Conservation (phyloP, 1,140 invertebrate genomes). For the Pogonomyrmex californicus region DNA sequence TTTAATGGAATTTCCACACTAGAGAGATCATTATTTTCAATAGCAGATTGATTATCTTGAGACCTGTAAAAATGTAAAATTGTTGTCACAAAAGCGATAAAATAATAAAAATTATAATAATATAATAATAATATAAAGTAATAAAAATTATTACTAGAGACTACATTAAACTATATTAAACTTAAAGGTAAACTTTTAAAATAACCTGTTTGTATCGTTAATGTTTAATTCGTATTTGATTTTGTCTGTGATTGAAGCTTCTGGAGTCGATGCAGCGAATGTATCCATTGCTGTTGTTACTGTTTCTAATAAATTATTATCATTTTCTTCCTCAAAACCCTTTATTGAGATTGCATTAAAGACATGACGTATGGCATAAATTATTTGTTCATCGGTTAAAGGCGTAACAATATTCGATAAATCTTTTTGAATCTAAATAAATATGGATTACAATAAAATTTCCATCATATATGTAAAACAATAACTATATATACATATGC, state of each 20-base stretch:
- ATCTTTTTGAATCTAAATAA: not conserved
- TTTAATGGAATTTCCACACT: not conserved
- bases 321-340: not conserved
- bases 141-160: not conserved
- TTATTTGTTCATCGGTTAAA: slow-evolving; percentile 14
- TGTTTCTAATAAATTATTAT: not conserved
- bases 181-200: not conserved
- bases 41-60: not conserved
- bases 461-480: no score
- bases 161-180: not conserved
- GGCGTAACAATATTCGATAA: not conserved
- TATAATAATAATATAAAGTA: not conserved
- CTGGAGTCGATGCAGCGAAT: not conserved
- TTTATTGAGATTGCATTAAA: not conserved
- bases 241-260: not conserved
- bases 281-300: not conserved
- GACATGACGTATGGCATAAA: not conserved
- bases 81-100: not conserved
- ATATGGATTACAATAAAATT: not conserved
- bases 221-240: not conserved
- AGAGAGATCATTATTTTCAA: not conserved
- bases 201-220: not conserved
- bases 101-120: no score
- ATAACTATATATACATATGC: not conserved
- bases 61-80: slow-evolving; percentile 35